Evolutionary conservation across 2,888 invertebrate species (phyloP).

Genomic region (Nymphalis urticae): DNA sequence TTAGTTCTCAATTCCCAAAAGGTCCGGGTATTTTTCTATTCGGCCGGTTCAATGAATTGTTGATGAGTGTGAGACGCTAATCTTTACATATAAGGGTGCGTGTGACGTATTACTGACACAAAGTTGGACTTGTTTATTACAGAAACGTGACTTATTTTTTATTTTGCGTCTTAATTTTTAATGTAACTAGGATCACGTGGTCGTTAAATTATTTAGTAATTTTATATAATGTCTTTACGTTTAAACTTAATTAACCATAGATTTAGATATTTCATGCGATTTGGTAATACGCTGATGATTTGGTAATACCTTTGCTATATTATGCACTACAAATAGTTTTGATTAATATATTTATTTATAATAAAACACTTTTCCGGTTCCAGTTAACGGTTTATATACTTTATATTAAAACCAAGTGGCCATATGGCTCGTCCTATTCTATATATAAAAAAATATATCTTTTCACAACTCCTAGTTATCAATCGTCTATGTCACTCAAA

Average conservation of each 20-base stretch:
- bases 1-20: not conserved
- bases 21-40: constrained; percentile 16
- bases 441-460: not conserved
- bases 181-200: not conserved
- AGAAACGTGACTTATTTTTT: constrained; percentile 29
- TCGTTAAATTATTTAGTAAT: not conserved
- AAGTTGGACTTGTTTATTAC: constrained; percentile 25
- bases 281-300: too few species aligned
- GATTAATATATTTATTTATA: too few species aligned
- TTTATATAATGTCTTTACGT: too few species aligned
- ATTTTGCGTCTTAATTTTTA: constrained; percentile 12
- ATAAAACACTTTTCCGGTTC: too few species aligned
- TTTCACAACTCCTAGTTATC: constrained; percentile 16
- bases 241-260: too few species aligned
- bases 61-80: constrained; percentile 34
- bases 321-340: too few species aligned
- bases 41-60: constrained; percentile 31
- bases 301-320: too few species aligned
- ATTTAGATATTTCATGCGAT: too few species aligned
- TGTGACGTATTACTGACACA: constrained; percentile 25
- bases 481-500: constrained; percentile 12
- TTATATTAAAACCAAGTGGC: too few species aligned
- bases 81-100: constrained; percentile 33
- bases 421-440: too few species aligned
- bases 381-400: too few species aligned